A percentile compares a stretch with the other conserved stretches of the same genome.
Conservation (phyloP, 2,797 vertebrate genomes). For the Halcyon badia region DNA sequence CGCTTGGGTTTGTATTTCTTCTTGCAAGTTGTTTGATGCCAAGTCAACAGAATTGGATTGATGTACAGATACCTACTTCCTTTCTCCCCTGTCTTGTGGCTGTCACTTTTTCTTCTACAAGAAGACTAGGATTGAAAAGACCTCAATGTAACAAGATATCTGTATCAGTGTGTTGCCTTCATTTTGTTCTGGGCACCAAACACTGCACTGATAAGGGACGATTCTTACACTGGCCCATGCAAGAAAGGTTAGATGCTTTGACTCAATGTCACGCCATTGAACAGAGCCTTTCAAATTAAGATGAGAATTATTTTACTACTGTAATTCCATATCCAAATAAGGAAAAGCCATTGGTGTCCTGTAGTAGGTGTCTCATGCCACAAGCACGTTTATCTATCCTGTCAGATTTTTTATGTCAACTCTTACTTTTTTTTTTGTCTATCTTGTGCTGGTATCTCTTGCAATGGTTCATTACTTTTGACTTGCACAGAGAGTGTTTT, state of each 20-base stretch:
- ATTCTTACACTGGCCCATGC: rapidly evolving
- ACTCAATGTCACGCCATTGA: background rate
- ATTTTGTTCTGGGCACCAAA: background rate
- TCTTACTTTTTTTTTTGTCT: background rate
- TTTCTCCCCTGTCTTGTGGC: background rate
- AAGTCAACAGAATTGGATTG: background rate
- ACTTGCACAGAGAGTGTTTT: background rate
- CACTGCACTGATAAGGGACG: background rate
- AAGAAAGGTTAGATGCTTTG: background rate
- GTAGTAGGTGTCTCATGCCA: background rate
- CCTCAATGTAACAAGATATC: background rate
- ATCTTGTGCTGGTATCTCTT: background rate
- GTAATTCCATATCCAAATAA: background rate
- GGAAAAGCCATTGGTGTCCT: background rate
- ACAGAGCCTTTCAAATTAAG: background rate
- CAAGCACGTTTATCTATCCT: background rate
- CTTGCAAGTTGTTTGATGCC: background rate
- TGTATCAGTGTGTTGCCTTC: background rate
- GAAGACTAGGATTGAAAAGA: background rate
- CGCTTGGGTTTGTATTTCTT: background rate
- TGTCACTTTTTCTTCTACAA: background rate
- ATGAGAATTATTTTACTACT: background rate
- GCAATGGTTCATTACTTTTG: background rate
- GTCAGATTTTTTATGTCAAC: background rate
- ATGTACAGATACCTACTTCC: background rate